Percentiles rank a stretch among this genome's conserved stretches.
phyloP scores from a whole-genome alignment of 30 jellyfish, hydroid and myxozoan genomes.

The Aurelia coerulea region DNA sequence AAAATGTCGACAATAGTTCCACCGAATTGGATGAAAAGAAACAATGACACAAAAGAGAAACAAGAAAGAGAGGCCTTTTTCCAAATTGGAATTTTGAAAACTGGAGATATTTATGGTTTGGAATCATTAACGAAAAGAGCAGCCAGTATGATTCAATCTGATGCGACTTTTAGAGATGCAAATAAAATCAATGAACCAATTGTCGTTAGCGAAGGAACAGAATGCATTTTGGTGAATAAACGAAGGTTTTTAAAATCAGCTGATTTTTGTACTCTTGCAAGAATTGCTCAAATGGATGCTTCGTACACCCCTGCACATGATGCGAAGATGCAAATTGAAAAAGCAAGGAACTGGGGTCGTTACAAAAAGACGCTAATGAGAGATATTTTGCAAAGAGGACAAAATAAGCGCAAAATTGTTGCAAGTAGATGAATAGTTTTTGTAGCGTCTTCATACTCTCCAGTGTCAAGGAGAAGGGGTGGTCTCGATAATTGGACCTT shows the following conservation, averaged over 20 bases:
- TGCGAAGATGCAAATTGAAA: constrained; percentile 53
- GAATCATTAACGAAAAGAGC: constrained; percentile 47
- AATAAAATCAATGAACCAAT: not conserved
- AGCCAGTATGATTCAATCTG: constrained; percentile 28
- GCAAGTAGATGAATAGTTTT: constrained; percentile 14
- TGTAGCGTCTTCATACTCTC: not conserved
- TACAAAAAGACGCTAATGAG: constrained; percentile 36
- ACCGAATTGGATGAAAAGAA: not conserved
- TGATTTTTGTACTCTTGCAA: constrained; percentile 70
- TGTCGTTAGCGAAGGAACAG: constrained; percentile 76
- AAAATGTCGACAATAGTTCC: not conserved
- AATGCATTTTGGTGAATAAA: constrained; percentile 67
- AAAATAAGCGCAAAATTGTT: constrained; percentile 1
- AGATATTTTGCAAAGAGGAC: constrained; percentile 31
- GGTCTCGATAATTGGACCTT: too few relatives aligned
- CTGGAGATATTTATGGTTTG: constrained; percentile 66
- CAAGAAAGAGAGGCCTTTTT: constrained; percentile 47
- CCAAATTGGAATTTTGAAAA: constrained; percentile 48
- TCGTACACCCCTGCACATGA: constrained; percentile 54
- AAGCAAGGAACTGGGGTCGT: constrained; percentile 53
- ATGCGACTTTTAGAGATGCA: not conserved
- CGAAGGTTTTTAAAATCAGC: constrained; percentile 56
- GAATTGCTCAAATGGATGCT: constrained; percentile 44
- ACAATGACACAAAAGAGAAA: not conserved
- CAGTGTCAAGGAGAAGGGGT: too few relatives aligned